phyloP scores from a whole-genome alignment of 2,113 vertebrate species.

The Piprites chloris region DNA sequence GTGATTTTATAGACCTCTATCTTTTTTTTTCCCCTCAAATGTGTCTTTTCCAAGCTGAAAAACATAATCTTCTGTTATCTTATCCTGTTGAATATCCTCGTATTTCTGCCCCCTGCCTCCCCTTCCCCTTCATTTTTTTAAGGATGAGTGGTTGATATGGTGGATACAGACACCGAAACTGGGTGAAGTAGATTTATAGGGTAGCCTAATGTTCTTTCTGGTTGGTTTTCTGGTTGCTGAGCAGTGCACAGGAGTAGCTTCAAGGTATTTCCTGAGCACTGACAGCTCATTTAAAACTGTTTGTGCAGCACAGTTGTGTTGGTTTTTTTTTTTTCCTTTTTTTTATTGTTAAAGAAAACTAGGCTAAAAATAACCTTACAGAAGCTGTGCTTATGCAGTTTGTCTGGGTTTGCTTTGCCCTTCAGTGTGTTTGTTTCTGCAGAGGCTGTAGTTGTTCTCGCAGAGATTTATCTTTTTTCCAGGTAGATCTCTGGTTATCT shows the following conservation, averaged over 20 bases:
- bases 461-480: not conserved
- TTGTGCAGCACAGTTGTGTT: not conserved
- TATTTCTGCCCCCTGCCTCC: not conserved
- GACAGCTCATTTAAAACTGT: not conserved
- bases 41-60: not conserved
- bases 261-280: not conserved
- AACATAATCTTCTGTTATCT: not conserved
- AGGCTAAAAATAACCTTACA: not conserved
- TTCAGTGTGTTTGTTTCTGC: not conserved
- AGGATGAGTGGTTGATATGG: not conserved
- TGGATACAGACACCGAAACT: not conserved
- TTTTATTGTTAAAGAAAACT: not conserved
- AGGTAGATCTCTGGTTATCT: not conserved
- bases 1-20: not conserved
- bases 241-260: not conserved
- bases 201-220: not conserved
- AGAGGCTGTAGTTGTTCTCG: not conserved
- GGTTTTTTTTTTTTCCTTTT: rapidly evolving
- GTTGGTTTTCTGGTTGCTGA: not conserved
- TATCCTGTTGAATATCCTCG: not conserved
- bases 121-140: not conserved
- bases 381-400: not conserved
- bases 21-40: not conserved
- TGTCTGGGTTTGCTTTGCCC: not conserved
- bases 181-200: not conserved